A percentile compares a stretch with the other conserved stretches of the same genome.
Conservation (phyloP, 1,140 invertebrate species). For the Cataglyphis hispanica region DNA sequence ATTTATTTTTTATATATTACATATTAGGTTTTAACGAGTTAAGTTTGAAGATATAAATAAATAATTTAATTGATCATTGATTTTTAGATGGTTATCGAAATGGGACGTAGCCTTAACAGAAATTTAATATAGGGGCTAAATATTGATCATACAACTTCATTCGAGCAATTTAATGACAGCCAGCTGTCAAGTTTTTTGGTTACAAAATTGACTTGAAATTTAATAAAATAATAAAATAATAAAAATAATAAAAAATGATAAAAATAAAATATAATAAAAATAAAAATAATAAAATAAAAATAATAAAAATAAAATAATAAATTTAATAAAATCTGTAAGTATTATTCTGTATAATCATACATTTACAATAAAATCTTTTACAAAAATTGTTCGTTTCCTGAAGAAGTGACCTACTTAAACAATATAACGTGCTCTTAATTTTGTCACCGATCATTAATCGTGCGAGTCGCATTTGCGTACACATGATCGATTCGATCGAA, state of each 20-base stretch:
- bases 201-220: no score
- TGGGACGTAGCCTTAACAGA: not conserved
- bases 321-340: not conserved
- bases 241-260: no score
- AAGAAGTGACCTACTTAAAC: slow-evolving; percentile 24
- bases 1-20: not conserved
- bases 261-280: no score
- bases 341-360: not conserved
- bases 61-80: not conserved
- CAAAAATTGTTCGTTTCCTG: not conserved
- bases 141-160: not conserved
- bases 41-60: not conserved
- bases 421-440: not conserved
- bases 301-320: no score
- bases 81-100: not conserved
- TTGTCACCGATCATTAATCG: slow-evolving; percentile 25
- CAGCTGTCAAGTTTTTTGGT: not conserved
- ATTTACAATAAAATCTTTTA: not conserved
- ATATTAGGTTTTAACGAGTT: not conserved
- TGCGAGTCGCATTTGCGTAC: slow-evolving; percentile 22
- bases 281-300: no score
- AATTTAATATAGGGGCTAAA: not conserved
- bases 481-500: slow-evolving; percentile 42
- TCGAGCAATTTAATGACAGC: no score
- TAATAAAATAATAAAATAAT: no score